Evolutionary conservation across 2,797 vertebrate genomes (phyloP), one percentile per base, ranked within the genome.

Genomic region (Enteromius radiatus): DNA sequence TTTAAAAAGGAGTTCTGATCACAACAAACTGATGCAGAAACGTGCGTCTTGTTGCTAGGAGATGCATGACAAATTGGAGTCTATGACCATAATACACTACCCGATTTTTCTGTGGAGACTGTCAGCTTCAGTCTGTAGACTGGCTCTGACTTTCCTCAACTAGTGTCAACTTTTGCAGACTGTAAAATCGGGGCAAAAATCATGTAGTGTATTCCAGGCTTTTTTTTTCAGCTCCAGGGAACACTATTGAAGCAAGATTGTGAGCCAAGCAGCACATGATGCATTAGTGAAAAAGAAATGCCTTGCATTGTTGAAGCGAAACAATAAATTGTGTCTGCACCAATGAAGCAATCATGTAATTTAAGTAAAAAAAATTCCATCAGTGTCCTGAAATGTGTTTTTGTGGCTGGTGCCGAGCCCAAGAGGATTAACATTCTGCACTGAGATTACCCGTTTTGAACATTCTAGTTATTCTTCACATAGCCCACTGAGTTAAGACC

Each of bases 391-490:
- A 87, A 88, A 85, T 88, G 33, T 90, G 85, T 88, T 90, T 75
- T 85, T 88, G 86, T 89, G 87, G 49, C 82, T 80, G 83, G 84
- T 86, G 85, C 76, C 81, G 85, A 84, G 64, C 84, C 91, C 89
- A 86, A 87, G 84, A 84, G 89, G 88, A 92, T 94, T 91, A 92
- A 91, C 91, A 88, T 93, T 92, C 85, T 84, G 70, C 85, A 86
- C 73, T 78, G 84, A 84, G 86, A 90, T 87, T 92, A 86, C 77
- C 28, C 80, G 85, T 84, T 82, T 65, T 83, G 89, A 91, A 91
- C 90, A 92, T 93, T 93, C 90, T 90, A 87, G 86, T 86, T 83
- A 93, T 93, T 92, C 88, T 86, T 93, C 82, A 88, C 93, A 92
- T 90, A 89, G 84, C 80, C 80, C 68, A 67, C 78, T 41, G 84